phyloP scores from a whole-genome alignment of 2,888 invertebrate species.

The Nematopogon swammerdamellus region DNA sequence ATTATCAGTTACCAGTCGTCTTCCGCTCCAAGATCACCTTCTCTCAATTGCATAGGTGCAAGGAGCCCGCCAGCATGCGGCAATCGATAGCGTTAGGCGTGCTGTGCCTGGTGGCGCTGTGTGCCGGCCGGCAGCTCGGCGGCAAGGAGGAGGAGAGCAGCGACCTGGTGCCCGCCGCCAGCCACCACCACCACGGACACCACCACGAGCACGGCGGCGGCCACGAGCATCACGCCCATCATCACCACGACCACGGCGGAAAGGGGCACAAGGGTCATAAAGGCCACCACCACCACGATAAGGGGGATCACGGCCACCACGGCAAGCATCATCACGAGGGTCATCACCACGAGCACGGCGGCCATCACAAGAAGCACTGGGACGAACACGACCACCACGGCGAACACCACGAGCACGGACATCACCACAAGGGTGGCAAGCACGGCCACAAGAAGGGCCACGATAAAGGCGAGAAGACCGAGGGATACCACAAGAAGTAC shows the following conservation, averaged over 20 bases:
- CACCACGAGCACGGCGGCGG: slow-evolving; percentile 62
- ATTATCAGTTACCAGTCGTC: slow-evolving; percentile 42
- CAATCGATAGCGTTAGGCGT: slow-evolving; percentile 31
- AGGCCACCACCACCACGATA: slow-evolving; percentile 71
- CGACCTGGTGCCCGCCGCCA: slow-evolving; percentile 49
- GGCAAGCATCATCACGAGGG: slow-evolving; percentile 73
- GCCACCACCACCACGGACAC: slow-evolving; percentile 29
- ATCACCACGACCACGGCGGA: slow-evolving; percentile 68
- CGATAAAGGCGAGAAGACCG: slow-evolving; percentile 77
- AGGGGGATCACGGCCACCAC: slow-evolving; percentile 72
- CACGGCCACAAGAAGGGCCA: slow-evolving; percentile 81
- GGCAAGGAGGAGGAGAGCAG: slow-evolving; percentile 25
- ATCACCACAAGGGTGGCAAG: slow-evolving; percentile 75
- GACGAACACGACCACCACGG: slow-evolving; percentile 72
- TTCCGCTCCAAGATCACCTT: slow-evolving; percentile 27
- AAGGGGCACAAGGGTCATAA: slow-evolving; percentile 76
- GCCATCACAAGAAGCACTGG: slow-evolving; percentile 77
- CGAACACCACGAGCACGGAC: slow-evolving; percentile 72
- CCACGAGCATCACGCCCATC: slow-evolving; percentile 61
- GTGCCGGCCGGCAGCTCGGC: slow-evolving; percentile 16
- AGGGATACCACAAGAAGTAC: slow-evolving; percentile 80
- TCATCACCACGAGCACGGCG: slow-evolving; percentile 71
- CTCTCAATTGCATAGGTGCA: neutral
- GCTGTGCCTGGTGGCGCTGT: slow-evolving; percentile 31
- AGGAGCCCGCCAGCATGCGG: slow-evolving; percentile 25